A percentile compares a stretch with the other conserved stretches of the same genome.
phyloP scores from a whole-genome alignment of 2,113 vertebrate species.

The Etheostoma cragini region DNA sequence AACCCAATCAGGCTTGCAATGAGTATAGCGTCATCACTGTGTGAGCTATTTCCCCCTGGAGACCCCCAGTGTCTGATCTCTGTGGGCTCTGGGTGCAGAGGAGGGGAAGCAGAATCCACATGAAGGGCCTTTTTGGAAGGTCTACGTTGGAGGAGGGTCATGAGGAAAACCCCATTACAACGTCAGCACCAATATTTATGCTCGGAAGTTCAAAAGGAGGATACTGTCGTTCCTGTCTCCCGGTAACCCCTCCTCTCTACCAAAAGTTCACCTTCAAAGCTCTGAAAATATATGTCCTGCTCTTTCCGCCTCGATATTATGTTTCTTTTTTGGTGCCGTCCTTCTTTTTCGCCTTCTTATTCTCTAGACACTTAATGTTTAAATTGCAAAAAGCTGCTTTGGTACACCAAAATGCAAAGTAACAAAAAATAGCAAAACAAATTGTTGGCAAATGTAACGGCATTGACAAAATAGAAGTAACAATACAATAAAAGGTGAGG shows the following conservation, averaged over 20 bases:
- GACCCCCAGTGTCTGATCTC: constrained; percentile 63
- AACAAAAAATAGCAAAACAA: neutral
- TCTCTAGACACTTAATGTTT: neutral
- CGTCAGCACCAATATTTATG: constrained; percentile 72
- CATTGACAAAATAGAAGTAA: neutral
- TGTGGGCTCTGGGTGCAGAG: constrained; percentile 39
- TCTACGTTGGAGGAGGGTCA: constrained; percentile 51
- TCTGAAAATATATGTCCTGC: constrained; percentile 23
- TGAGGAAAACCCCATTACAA: constrained; percentile 57
- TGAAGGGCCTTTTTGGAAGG: constrained; percentile 53
- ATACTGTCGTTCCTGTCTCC: constrained; percentile 46
- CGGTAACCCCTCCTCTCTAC: constrained; percentile 31
- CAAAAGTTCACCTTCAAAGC: constrained; percentile 51
- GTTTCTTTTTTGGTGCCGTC: neutral
- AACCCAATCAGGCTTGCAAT: constrained; percentile 74
- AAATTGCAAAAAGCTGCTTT: constrained; percentile 4
- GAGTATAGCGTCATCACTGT: constrained; percentile 66
- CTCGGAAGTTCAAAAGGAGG: constrained; percentile 63
- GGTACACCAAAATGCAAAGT: neutral
- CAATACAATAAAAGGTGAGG: constrained; percentile 9
- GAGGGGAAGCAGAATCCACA: constrained; percentile 59
- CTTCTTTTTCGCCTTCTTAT: neutral
- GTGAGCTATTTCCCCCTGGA: constrained; percentile 67
- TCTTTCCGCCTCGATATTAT: constrained; percentile 15
- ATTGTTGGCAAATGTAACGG: neutral